Percentiles rank a stretch among this genome's conserved stretches.
Evolutionary conservation across 2,797 vertebrate species (phyloP).

Genomic region (Naso thynnoides): DNA sequence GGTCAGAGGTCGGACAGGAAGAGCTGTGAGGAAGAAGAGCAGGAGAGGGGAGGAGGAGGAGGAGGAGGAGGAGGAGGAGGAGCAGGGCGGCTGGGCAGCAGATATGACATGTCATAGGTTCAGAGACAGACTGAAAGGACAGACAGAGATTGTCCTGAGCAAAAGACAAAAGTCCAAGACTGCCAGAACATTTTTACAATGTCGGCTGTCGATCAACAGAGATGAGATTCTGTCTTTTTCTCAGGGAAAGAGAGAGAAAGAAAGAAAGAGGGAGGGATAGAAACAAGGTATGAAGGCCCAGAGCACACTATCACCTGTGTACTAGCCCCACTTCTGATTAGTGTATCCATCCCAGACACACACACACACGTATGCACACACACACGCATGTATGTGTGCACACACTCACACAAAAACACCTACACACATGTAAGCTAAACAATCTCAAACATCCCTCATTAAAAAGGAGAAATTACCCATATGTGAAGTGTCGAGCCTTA

Average conservation of each 20-base stretch:
- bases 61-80: constrained; percentile 69
- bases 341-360: constrained; percentile 76
- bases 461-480: constrained; percentile 3
- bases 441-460: constrained; percentile 1
- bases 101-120: constrained; percentile 84
- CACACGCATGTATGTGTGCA: constrained; percentile 36
- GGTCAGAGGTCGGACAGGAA: constrained; percentile 90
- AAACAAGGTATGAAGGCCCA: constrained; percentile 83
- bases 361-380: constrained; percentile 41
- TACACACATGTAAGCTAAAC: constrained; percentile 29
- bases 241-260: constrained; percentile 64
- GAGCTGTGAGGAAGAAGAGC: constrained; percentile 86
- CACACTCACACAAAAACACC: constrained; percentile 30
- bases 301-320: constrained; percentile 68
- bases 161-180: constrained; percentile 62
- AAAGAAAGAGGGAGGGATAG: constrained; percentile 65
- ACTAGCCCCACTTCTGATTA: constrained; percentile 58
- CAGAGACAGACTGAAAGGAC: constrained; percentile 75
- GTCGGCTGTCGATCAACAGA: constrained; percentile 29
- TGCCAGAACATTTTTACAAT: constrained; percentile 9
- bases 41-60: constrained; percentile 70
- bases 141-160: constrained; percentile 54
- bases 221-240: constrained; percentile 68
- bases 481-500: background rate
- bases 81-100: constrained; percentile 82